Base-by-base conservation (phyloP, 2,888 invertebrate species). In the Polyommatus iphigenia region DNA sequence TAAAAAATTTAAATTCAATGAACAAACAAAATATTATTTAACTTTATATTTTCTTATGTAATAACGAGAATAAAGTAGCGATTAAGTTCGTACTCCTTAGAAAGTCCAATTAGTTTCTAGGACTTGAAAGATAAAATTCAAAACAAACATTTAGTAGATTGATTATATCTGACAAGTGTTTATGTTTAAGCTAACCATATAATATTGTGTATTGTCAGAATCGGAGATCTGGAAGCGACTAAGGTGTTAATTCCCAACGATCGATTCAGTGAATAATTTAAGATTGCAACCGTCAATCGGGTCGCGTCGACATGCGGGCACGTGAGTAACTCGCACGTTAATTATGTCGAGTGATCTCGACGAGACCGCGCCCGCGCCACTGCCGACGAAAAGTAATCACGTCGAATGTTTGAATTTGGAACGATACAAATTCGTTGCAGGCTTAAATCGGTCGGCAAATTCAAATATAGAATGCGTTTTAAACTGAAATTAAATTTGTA, bases 241-340 rank as follows among this genome's bases (percentile, higher is more conserved):
- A 62, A 67, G 67, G 29, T 32, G 71, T 8, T 73, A 78, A 73
- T 80, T 80, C 80, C 78, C 79, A 77, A 79, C 78, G 78, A 82
- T 85, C 81, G 80, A 85, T 84, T 83, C 80, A 78, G 82, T 85
- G 84, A 84, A 84, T 86, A 84, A 85, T 86, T 85, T 81, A 87
- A 85, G 85, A 83, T 78, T 78, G 77, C 77, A 79, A 57, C 83
- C 85, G 88, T 88, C 88, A 88, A 87, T 89, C 86, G 87, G 87
- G 87, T 87, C 86, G 88, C 88, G 85, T 81, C 85, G 86, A 87
- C 89, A 93, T 93, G 91, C 91, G 92, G 92, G 92, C 85, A 88
- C 86, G 91, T 92, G 92, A 92, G 92, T 91, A 93, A 91, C 91
- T 90, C 91, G 88, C 84, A 86, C 90, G 87, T 91, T 91, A 91